Evolutionary conservation across 1,140 invertebrate genomes (phyloP).

Genomic region (Polypedilum pembai): DNA sequence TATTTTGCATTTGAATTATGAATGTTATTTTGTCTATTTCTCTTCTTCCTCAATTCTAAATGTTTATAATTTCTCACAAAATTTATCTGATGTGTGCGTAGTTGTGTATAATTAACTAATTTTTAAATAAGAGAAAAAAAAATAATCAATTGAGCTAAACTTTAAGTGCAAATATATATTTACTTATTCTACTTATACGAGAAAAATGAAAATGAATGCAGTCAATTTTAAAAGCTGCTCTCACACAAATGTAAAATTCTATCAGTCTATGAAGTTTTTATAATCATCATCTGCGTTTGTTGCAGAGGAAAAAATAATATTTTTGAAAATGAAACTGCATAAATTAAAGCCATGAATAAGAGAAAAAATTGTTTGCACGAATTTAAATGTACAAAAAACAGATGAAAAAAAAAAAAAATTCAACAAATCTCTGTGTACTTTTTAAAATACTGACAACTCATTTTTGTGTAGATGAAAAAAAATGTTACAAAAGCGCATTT

Average conservation of each 20-base stretch:
- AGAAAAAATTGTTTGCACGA: slow-evolving; percentile 4
- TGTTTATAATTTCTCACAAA: slow-evolving; percentile 4
- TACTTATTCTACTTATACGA: neutral
- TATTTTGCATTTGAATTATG: slow-evolving; percentile 4
- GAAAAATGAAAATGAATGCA: neutral
- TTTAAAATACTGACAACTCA: too few relatives aligned
- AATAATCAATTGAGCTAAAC: neutral
- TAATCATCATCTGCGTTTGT: neutral
- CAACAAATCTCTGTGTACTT: too few relatives aligned
- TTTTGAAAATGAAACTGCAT: neutral
- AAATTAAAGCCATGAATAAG: neutral
- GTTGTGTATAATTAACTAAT: neutral
- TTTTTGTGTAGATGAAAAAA: too few relatives aligned
- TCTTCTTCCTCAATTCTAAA: neutral
- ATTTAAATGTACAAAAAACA: slow-evolving; percentile 7
- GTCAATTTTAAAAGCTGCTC: neutral
- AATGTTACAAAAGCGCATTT: too few relatives aligned
- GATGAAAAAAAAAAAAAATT: neutral
- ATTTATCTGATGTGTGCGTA: slow-evolving; percentile 11
- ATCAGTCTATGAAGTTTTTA: neutral
- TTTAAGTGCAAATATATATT: slow-evolving; percentile 19
- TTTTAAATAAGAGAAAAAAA: neutral
- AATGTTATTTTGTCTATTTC: neutral
- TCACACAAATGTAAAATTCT: neutral
- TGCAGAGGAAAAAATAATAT: slow-evolving; percentile 4